Conservation (phyloP, 1,140 invertebrate genomes). For the Paraescarpia echinospica region DNA sequence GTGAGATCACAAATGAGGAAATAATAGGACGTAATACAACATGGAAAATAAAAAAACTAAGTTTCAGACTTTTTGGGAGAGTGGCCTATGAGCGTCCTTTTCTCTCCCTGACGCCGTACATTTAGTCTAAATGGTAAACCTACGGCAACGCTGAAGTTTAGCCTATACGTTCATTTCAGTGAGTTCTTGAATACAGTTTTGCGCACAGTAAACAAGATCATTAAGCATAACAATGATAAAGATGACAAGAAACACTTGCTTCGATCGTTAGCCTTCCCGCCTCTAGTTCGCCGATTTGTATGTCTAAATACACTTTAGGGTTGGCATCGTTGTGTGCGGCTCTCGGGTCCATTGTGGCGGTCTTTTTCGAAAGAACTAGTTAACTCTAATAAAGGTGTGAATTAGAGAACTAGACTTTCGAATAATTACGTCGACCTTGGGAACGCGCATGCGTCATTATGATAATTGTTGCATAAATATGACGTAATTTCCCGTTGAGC, state of each 20-base stretch:
- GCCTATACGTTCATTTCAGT: neutral
- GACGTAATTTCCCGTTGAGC: neutral
- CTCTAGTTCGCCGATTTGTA: neutral
- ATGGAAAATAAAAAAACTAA: too few relatives aligned
- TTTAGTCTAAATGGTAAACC: neutral
- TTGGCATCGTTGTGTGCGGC: neutral
- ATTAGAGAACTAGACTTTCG: conserved; percentile 1
- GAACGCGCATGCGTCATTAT: neutral
- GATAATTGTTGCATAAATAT: neutral
- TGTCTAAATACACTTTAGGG: neutral
- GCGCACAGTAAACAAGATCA: neutral
- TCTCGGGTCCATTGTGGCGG: neutral
- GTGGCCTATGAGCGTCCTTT: too few relatives aligned
- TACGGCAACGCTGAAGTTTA: neutral
- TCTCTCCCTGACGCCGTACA: too few relatives aligned
- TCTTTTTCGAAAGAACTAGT: neutral
- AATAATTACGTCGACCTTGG: neutral
- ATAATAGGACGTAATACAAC: too few relatives aligned
- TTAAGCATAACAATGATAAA: neutral
- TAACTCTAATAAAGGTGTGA: neutral
- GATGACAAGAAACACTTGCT: neutral
- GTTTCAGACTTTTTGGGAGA: too few relatives aligned
- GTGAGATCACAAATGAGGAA: too few relatives aligned
- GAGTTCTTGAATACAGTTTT: neutral
- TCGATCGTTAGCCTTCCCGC: neutral